A percentile compares a stretch with the other conserved stretches of the same genome.
These are phyloP conservation scores for Rhabditoides inermis DNA, from an alignment of 2,888 invertebrate genomes.

Conservation along the genomic window DNA sequence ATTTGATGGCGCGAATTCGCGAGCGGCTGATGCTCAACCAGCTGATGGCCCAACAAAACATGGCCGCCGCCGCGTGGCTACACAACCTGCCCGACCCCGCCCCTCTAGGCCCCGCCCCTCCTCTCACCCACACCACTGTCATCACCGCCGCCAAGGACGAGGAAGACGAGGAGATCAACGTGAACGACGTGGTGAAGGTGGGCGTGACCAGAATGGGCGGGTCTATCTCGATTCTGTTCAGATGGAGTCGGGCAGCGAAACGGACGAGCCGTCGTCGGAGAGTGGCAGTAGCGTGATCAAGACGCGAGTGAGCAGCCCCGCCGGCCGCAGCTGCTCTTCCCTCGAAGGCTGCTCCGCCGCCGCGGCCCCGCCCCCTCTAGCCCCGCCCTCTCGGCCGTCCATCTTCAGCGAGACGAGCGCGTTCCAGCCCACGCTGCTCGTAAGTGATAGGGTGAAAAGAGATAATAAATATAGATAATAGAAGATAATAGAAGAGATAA, in stretches of 20 bases:
- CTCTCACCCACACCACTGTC: slow-evolving; percentile 1
- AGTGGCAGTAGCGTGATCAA: no score
- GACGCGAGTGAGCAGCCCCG: no score
- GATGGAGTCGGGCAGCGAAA: no score
- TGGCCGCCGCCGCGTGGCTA: not conserved
- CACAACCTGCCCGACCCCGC: slow-evolving; percentile 1
- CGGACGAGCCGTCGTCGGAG: no score
- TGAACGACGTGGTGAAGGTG: no score
- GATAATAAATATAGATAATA: not conserved
- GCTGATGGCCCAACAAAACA: slow-evolving; percentile 9
- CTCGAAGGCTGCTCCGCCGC: no score
- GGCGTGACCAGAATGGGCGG: no score
- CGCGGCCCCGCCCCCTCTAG: slow-evolving; percentile 1
- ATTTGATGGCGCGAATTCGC: slow-evolving; percentile 6
- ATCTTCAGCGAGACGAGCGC: slow-evolving; percentile 7
- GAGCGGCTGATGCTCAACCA: slow-evolving; percentile 15
- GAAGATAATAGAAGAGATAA: no score
- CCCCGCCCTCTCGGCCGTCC: slow-evolving; percentile 3
- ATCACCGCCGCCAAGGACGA: slow-evolving; percentile 9
- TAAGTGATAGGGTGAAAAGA: not conserved
- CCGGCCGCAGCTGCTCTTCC: no score
- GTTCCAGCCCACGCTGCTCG: slow-evolving; percentile 10
- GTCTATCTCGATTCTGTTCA: no score
- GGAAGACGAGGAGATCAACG: no score
- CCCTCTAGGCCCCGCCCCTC: slow-evolving; percentile 1